Evolutionary conservation across 1,140 invertebrate species (phyloP).

Genomic region (Tetragonula clypearis): DNA sequence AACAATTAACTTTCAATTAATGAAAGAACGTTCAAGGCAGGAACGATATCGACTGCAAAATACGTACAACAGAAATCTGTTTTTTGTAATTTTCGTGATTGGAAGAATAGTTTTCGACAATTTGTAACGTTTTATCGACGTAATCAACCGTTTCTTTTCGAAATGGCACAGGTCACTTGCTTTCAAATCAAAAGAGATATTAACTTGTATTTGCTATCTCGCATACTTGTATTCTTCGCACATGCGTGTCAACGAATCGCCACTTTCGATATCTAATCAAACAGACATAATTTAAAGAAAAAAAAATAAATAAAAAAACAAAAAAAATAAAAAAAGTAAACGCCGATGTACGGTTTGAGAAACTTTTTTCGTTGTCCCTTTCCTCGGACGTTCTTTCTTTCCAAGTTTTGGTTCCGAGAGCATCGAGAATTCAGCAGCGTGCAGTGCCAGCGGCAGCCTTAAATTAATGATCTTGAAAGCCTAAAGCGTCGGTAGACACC

Average conservation of each 20-base stretch:
- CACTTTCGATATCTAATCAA: too few relatives aligned
- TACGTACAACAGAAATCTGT: not conserved
- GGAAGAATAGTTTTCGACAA: not conserved
- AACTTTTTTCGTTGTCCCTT: constrained; percentile 5
- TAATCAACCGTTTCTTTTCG: too few relatives aligned
- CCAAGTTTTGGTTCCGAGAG: constrained; percentile 49
- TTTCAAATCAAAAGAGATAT: too few relatives aligned
- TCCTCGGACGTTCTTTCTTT: constrained; percentile 48
- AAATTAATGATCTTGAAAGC: constrained; percentile 82
- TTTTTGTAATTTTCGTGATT: not conserved
- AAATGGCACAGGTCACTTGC: too few relatives aligned
- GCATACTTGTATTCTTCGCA: too few relatives aligned
- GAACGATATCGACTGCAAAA: not conserved
- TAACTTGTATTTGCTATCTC: too few relatives aligned
- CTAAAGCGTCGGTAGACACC: constrained; percentile 78
- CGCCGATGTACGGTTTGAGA: not conserved
- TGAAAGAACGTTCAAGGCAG: not conserved
- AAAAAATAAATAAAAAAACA: too few relatives aligned
- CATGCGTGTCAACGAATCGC: too few relatives aligned
- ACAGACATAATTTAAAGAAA: too few relatives aligned
- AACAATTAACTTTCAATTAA: not conserved
- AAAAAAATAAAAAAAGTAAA: not conserved
- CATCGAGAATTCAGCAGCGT: constrained; percentile 66
- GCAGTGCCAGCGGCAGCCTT: constrained; percentile 73
- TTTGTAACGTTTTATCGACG: not conserved